These are phyloP conservation scores for Ypsolopha scabrella DNA, from an alignment of 2,888 invertebrate genomes.

Conservation along the genomic window DNA sequence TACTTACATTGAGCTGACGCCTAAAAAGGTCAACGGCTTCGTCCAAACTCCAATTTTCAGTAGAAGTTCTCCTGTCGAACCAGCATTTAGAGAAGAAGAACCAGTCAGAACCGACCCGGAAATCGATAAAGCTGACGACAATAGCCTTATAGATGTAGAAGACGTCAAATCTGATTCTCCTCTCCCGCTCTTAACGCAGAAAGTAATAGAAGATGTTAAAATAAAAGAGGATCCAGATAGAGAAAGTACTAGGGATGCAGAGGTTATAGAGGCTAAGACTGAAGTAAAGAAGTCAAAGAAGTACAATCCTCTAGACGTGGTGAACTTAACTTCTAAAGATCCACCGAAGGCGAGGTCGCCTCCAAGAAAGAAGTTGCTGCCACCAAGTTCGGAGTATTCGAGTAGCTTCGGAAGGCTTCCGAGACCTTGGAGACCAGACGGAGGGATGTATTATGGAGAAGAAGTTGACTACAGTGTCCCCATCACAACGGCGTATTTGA, in stretches of 20 bases:
- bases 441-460: conserved; percentile 45
- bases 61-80: conserved; percentile 45
- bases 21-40: conserved; percentile 46
- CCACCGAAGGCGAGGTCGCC: conserved; percentile 65
- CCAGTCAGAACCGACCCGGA: conserved; percentile 57
- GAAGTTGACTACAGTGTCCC: conserved; percentile 87
- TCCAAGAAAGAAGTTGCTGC: conserved; percentile 60
- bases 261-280: conserved; percentile 41
- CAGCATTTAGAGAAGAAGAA: conserved; percentile 50
- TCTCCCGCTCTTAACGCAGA: conserved; percentile 19
- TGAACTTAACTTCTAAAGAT: conserved; percentile 72
- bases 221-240: conserved; percentile 23
- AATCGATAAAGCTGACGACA: conserved; percentile 54
- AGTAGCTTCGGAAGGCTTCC: conserved; percentile 59
- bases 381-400: conserved; percentile 34
- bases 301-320: conserved; percentile 73
- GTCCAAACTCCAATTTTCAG: conserved; percentile 30
- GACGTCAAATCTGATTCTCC: conserved; percentile 52
- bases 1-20: conserved; percentile 56
- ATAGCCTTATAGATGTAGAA: conserved; percentile 61
- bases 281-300: conserved; percentile 51
- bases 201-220: conserved; percentile 21
- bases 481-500: conserved; percentile 90
- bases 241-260: conserved; percentile 36
- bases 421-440: conserved; percentile 73